phyloP scores from a whole-genome alignment of 1,140 invertebrate species.

The Euwallacea fornicatus region DNA sequence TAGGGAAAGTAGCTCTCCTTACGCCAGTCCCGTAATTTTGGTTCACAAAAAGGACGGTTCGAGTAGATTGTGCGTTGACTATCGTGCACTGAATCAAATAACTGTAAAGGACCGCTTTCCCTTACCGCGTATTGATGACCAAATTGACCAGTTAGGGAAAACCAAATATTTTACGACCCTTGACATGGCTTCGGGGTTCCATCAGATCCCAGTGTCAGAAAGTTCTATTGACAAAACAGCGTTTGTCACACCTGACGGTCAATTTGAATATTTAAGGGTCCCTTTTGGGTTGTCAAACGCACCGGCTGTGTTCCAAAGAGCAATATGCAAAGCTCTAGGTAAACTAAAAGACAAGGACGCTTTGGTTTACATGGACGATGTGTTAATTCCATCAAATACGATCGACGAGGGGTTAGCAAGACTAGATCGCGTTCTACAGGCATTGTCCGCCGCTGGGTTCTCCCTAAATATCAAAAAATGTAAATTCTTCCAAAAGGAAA shows the following conservation, averaged over 20 bases:
- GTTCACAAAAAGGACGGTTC: constrained; percentile 50
- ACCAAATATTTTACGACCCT: constrained; percentile 43
- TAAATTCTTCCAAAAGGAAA: constrained; percentile 25
- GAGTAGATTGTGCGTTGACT: constrained; percentile 51
- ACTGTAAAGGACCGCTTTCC: constrained; percentile 53
- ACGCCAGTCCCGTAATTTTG: constrained; percentile 50
- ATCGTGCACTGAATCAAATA: constrained; percentile 47
- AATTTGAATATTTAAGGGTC: constrained; percentile 54
- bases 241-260: constrained; percentile 46
- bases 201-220: constrained; percentile 47
- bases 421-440: constrained; percentile 39
- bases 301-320: constrained; percentile 52
- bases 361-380: constrained; percentile 44
- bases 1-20: constrained; percentile 49
- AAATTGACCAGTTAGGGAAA: constrained; percentile 47
- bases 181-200: constrained; percentile 43
- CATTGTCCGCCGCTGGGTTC: constrained; percentile 29
- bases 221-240: constrained; percentile 45
- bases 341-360: constrained; percentile 34
- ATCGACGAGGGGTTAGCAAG: constrained; percentile 40
- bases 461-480: constrained; percentile 37
- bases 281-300: constrained; percentile 56
- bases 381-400: constrained; percentile 41
- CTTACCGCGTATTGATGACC: constrained; percentile 54
- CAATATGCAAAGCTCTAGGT: constrained; percentile 50